These are phyloP conservation scores for Opisthograptis luteolata DNA, from an alignment of 2,888 invertebrate species.

Conservation along the genomic window DNA sequence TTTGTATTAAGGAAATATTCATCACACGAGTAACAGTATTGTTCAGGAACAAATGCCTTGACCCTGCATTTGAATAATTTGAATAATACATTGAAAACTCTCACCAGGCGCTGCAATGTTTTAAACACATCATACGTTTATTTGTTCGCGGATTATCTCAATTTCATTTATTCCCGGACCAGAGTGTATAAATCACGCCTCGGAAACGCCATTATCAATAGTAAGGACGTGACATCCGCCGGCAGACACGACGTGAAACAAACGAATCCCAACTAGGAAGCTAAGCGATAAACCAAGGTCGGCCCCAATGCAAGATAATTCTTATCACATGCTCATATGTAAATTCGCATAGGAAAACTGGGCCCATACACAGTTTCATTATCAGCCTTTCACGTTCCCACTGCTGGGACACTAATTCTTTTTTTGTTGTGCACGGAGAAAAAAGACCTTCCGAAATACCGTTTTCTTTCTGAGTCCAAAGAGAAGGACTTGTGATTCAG, in stretches of 20 bases:
- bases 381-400: too few relatives aligned
- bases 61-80: too few relatives aligned
- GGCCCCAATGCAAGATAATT: constrained; percentile 57
- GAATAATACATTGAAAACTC: too few relatives aligned
- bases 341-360: constrained; percentile 33
- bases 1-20: too few relatives aligned
- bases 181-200: constrained; percentile 4
- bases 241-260: constrained; percentile 21
- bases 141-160: background rate
- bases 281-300: constrained; percentile 52
- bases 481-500: too few relatives aligned
- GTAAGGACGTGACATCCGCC: constrained; percentile 25
- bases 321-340: constrained; percentile 54
- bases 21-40: too few relatives aligned
- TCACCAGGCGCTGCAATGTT: too few relatives aligned
- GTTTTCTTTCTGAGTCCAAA: too few relatives aligned
- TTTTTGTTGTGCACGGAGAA: too few relatives aligned
- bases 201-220: constrained; percentile 7
- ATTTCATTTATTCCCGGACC: constrained; percentile 2
- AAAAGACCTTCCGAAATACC: too few relatives aligned
- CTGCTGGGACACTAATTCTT: too few relatives aligned
- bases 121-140: background rate
- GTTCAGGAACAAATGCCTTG: too few relatives aligned
- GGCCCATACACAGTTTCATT: constrained; percentile 12
- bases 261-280: constrained; percentile 53